These are phyloP conservation scores for Alitta virens DNA, from an alignment of 2,888 invertebrate species.

Conservation along the genomic window DNA sequence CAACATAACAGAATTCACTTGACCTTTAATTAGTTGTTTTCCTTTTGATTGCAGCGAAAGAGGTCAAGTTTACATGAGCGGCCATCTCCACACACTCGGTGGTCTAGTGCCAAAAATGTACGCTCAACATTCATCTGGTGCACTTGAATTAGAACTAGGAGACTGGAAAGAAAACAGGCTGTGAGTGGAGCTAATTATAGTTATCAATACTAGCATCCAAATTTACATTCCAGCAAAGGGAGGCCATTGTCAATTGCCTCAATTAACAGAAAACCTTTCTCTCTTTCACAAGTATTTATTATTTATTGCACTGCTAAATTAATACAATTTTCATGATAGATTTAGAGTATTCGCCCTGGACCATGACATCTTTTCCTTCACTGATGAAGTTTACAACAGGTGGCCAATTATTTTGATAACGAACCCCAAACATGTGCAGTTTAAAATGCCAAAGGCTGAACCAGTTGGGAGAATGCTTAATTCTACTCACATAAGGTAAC, in stretches of 20 bases:
- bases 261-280: too few species aligned
- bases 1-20: too few species aligned
- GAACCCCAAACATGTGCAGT: slow-evolving; percentile 84
- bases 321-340: too few species aligned
- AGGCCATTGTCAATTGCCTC: too few species aligned
- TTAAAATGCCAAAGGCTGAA: slow-evolving; percentile 72
- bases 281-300: too few species aligned
- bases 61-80: slow-evolving; percentile 73
- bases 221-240: too few species aligned
- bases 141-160: slow-evolving; percentile 81
- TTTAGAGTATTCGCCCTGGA: slow-evolving; percentile 82
- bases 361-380: slow-evolving; percentile 83
- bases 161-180: slow-evolving; percentile 90
- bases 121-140: slow-evolving; percentile 77
- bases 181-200: too few species aligned
- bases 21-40: background rate
- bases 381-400: slow-evolving; percentile 62
- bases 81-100: slow-evolving; percentile 83
- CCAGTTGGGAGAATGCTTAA: slow-evolving; percentile 66
- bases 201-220: too few species aligned
- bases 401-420: slow-evolving; percentile 85
- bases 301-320: too few species aligned
- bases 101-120: slow-evolving; percentile 82
- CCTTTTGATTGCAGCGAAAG: slow-evolving; percentile 18
- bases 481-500: slow-evolving; percentile 76